phyloP scores from a whole-genome alignment of 1,140 invertebrate genomes.

The Drosophila insularis region DNA sequence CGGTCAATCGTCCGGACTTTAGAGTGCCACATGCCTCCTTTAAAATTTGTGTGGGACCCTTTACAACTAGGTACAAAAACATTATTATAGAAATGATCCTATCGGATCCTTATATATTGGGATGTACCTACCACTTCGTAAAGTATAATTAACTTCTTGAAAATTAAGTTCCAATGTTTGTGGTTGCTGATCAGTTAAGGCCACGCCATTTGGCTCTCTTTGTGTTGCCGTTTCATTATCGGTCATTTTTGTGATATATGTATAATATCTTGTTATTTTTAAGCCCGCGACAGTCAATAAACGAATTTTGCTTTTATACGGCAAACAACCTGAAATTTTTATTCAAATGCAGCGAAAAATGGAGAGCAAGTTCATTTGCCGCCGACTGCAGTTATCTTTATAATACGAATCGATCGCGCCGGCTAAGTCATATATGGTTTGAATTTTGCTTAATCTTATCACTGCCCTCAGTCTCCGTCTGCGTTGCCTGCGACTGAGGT shows the following conservation, averaged over 20 bases:
- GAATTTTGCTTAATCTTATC: slow-evolving; percentile 42
- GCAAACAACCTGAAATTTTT: background rate
- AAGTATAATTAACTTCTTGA: slow-evolving; percentile 56
- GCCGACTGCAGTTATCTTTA: background rate
- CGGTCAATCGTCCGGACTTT: slow-evolving; percentile 86
- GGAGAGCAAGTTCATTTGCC: background rate
- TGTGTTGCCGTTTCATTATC: slow-evolving; percentile 31
- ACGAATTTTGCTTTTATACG: slow-evolving; percentile 1
- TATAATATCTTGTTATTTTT: slow-evolving; percentile 14
- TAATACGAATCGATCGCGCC: background rate
- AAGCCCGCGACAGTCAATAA: background rate
- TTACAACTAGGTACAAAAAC: background rate
- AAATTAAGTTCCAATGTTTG: slow-evolving; percentile 59
- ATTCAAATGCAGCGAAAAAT: background rate
- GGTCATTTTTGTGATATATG: slow-evolving; percentile 39
- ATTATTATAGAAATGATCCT: background rate
- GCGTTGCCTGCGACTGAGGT: slow-evolving; percentile 7
- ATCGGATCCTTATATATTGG: background rate
- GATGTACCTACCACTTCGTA: slow-evolving; percentile 39
- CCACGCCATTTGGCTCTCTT: slow-evolving; percentile 38
- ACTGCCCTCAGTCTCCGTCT: background rate
- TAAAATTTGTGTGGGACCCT: slow-evolving; percentile 83
- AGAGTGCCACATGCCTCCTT: slow-evolving; percentile 85
- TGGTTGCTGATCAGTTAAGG: background rate
- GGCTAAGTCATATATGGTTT: slow-evolving; percentile 5